These are phyloP conservation scores for Tridacna crocea DNA, from an alignment of 2,888 invertebrate genomes.

Conservation along the genomic window DNA sequence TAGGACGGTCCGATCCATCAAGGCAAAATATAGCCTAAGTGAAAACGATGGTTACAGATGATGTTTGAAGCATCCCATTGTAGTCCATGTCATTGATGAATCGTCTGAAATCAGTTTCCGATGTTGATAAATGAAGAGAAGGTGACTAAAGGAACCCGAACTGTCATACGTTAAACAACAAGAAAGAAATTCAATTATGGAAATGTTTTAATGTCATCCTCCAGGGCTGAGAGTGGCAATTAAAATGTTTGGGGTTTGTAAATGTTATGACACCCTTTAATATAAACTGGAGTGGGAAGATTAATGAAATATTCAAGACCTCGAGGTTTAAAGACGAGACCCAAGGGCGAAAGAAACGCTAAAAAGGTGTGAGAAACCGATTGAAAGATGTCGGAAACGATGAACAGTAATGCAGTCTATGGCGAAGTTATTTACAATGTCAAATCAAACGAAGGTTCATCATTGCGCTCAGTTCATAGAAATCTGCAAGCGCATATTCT, in stretches of 20 bases:
- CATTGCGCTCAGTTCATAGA: background rate
- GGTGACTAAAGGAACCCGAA: constrained; percentile 34
- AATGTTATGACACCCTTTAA: constrained; percentile 53
- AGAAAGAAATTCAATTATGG: constrained; percentile 57
- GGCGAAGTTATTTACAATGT: background rate
- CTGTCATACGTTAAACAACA: constrained; percentile 55
- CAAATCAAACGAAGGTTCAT: background rate
- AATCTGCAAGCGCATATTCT: background rate
- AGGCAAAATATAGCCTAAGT: constrained; percentile 46
- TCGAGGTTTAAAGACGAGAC: constrained; percentile 9
- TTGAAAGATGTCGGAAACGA: background rate
- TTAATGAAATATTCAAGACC: constrained; percentile 30
- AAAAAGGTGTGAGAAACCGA: too few species aligned
- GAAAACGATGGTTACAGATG: constrained; percentile 60
- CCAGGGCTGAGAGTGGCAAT: constrained; percentile 41
- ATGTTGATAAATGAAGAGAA: constrained; percentile 57
- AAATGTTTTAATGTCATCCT: constrained; percentile 56
- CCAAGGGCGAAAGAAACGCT: background rate
- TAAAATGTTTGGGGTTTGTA: constrained; percentile 57
- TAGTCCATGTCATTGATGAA: constrained; percentile 60
- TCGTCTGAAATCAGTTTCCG: constrained; percentile 56
- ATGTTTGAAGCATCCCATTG: constrained; percentile 57
- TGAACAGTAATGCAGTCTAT: background rate
- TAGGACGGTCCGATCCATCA: constrained; percentile 45
- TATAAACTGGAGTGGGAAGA: constrained; percentile 12